A percentile compares a stretch with the other conserved stretches of the same genome.
These are phyloP conservation scores for Mesorhabditis belari DNA, from an alignment of 2,888 invertebrate genomes.

Conservation along the genomic window DNA sequence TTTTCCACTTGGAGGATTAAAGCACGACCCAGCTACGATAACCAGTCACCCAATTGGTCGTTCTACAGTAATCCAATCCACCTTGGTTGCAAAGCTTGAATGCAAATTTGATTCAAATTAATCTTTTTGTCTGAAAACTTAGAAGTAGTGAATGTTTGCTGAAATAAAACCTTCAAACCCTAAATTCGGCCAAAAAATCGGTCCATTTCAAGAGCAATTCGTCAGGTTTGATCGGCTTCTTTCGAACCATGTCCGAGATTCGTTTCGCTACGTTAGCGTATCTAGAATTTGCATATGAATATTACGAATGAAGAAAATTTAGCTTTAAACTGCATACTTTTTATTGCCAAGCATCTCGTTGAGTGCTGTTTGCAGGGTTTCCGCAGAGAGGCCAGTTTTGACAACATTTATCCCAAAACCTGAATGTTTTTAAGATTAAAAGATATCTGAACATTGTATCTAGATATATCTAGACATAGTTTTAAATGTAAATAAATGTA, in stretches of 20 bases:
- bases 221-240: conserved; percentile 30
- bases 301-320: not conserved
- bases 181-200: conserved; percentile 38
- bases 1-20: too few species aligned
- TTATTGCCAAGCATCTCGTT: too few species aligned
- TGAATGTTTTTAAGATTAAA: not conserved
- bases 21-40: too few species aligned
- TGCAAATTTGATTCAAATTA: too few species aligned
- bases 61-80: too few species aligned
- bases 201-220: conserved; percentile 33
- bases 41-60: too few species aligned
- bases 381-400: conserved; percentile 12
- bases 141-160: too few species aligned
- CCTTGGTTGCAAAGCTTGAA: too few species aligned
- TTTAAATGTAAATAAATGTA: not conserved
- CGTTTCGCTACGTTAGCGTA: conserved; percentile 19
- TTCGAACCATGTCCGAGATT: conserved; percentile 28
- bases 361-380: too few species aligned
- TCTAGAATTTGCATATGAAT: conserved; percentile 9
- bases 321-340: conserved; percentile 2
- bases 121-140: too few species aligned
- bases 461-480: not conserved
- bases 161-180: too few species aligned
- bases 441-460: not conserved
- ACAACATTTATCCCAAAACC: conserved; percentile 15